These are phyloP conservation scores for Crossaster papposus DNA, from an alignment of 53 echinoderm and acorn worm species.

Conservation along the genomic window DNA sequence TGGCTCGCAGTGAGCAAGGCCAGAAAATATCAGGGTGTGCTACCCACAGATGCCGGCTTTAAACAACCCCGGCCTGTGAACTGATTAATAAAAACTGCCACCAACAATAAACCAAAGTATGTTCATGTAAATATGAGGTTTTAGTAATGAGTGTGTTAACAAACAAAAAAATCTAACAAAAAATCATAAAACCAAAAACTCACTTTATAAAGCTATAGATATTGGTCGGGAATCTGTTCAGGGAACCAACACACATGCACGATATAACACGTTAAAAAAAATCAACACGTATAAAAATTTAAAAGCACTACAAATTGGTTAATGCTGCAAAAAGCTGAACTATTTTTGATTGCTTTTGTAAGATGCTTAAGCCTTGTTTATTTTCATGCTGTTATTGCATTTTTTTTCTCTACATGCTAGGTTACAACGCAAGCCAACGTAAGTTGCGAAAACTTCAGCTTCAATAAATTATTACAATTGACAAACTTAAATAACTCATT, in stretches of 20 bases:
- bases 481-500: neutral
- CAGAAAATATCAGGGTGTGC: no score
- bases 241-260: constrained; percentile 57
- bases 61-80: neutral
- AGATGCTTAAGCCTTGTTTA: neutral
- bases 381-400: neutral
- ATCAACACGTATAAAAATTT: neutral
- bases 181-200: constrained; percentile 37
- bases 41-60: no score
- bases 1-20: no score
- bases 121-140: neutral
- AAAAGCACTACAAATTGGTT: neutral
- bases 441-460: neutral
- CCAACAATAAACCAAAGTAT: no score
- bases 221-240: constrained; percentile 50
- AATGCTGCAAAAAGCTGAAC: neutral
- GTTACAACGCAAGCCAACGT: neutral
- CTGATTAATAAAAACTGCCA: no score
- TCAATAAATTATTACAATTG: neutral
- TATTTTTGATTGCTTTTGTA: neutral
- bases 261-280: neutral
- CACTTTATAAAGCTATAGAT: constrained; percentile 65
- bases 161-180: neutral
- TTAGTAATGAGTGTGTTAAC: neutral
- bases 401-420: neutral